Conservation (phyloP, 2,888 invertebrate species). For the Rhagium mordax region DNA sequence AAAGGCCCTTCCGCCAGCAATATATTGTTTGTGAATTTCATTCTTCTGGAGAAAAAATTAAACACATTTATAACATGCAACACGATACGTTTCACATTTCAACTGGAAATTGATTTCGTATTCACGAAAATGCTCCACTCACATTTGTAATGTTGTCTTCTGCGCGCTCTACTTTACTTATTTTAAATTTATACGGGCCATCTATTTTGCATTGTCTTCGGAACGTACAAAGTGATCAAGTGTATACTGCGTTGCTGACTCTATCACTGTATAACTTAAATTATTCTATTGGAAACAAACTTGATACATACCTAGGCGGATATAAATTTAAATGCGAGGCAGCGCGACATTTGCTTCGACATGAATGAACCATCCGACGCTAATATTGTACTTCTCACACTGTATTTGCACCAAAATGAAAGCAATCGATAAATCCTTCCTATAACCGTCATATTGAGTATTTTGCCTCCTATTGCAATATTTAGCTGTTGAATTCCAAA, state of each 20-base stretch:
- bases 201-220: slow-evolving; percentile 1
- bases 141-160: slow-evolving; percentile 22
- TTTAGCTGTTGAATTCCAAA: no score
- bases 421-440: background rate
- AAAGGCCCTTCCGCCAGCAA: background rate
- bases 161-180: slow-evolving; percentile 10
- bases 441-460: no score
- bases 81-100: slow-evolving; percentile 13
- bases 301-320: background rate
- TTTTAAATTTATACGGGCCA: slow-evolving; percentile 14
- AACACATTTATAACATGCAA: slow-evolving; percentile 22
- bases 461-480: no score
- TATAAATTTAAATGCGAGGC: background rate
- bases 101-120: slow-evolving; percentile 23
- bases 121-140: slow-evolving; percentile 18
- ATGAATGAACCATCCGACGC: background rate
- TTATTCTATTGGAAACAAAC: background rate
- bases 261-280: background rate
- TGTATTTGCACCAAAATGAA: background rate
- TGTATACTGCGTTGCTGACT: background rate
- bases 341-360: background rate
- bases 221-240: background rate
- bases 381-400: background rate
- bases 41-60: background rate
- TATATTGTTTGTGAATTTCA: slow-evolving; percentile 7